These are phyloP conservation scores for Cynocephalus volans DNA, from an alignment of 2,113 vertebrate genomes.

Conservation along the genomic window DNA sequence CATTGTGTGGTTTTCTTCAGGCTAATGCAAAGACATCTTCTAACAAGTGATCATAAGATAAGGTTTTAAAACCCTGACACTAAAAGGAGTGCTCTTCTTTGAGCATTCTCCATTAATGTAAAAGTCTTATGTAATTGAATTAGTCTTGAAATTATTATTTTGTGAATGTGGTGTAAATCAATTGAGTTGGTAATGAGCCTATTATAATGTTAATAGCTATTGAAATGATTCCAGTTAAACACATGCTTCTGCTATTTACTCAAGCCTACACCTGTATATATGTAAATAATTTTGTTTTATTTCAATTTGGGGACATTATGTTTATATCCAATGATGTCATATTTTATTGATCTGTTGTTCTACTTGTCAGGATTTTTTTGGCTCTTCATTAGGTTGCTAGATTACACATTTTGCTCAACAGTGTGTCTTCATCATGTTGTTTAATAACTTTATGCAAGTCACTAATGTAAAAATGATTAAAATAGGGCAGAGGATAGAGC, in stretches of 20 bases:
- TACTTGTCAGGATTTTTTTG: background rate
- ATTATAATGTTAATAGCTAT: background rate
- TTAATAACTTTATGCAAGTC: background rate
- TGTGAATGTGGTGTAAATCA: background rate
- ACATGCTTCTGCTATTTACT: background rate
- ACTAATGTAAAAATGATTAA: background rate
- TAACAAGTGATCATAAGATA: background rate
- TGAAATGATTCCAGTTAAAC: background rate
- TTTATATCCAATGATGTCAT: background rate
- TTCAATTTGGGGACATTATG: background rate
- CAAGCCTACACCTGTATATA: background rate
- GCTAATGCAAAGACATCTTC: background rate
- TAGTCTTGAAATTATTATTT: constrained; percentile 12
- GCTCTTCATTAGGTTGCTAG: background rate
- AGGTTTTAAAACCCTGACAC: background rate
- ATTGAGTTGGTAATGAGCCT: background rate
- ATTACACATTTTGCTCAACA: background rate
- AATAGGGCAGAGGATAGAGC: background rate
- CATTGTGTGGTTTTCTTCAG: background rate
- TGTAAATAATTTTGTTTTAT: background rate
- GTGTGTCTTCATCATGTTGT: background rate
- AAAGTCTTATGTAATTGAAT: background rate
- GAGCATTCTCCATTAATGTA: background rate
- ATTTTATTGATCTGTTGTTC: background rate
- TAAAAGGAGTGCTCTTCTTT: background rate